Evolutionary conservation across 2,797 vertebrate species (phyloP), one percentile per base, ranked within the genome.

Genomic region (Vespertilio murinus): DNA sequence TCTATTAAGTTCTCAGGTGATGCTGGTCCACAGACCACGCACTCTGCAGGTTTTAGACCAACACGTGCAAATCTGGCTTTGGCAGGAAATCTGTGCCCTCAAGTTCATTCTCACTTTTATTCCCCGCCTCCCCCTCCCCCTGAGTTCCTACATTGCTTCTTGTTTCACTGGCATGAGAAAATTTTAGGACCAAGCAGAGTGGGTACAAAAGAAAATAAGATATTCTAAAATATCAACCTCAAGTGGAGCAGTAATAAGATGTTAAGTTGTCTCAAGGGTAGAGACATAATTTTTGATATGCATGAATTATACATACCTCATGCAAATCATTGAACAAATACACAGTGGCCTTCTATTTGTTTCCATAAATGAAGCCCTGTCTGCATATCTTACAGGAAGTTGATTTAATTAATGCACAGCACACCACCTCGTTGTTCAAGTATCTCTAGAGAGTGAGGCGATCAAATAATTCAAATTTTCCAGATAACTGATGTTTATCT

Each of bases 231-330:
- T 71, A 45, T 49, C 10, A 79, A 85, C 2, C 65, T 94, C 64
- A 93, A 94, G 56, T 18, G 23, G 28, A 92, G 23, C 22, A 70
- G 42, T 28, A 67, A 45, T 56, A 92, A 94, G 11, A 89, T 91
- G 89, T 96, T 86, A 92, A 94, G 11, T 82, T 78, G 40, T 70
- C 90, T 91, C 78, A 84, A 78, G 33, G 33, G 52, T 67, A 91
- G 52, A 88, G 65, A 80, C 11, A 45, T 85, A 79, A 70, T 82
- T 92, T 89, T 88, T 94, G 22, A 91, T 86, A 73, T 42, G n/a
- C 59, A 82, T 92, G 64, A 90, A 81, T 78, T 88, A 87, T 59
- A 70, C 45, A 81, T 74, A 75, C 40, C 85, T 93, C 20, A 77
- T 78, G 77, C 18, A 96, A 86, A 69, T 92, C 86, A 86, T 0